Conservation (phyloP, 1,140 invertebrate species). For the Zaprionus vittiger region DNA sequence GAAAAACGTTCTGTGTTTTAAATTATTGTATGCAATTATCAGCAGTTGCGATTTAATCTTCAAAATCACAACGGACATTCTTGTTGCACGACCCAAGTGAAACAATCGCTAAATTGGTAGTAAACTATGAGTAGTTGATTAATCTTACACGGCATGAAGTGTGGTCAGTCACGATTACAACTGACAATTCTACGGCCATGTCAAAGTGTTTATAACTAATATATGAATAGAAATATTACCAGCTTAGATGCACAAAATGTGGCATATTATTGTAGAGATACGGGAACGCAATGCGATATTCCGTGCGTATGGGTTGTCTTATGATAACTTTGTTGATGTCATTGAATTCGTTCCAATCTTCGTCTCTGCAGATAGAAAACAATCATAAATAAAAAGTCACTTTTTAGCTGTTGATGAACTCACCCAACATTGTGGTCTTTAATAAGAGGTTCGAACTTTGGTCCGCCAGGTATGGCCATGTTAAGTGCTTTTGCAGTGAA, state of each 20-base stretch:
- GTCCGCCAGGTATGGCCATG: conserved; percentile 99
- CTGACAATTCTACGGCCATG: conserved; percentile 58
- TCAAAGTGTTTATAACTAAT: conserved; percentile 20
- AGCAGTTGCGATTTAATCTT: conserved; percentile 64
- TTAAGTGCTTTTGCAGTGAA: conserved; percentile 99
- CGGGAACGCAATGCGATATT: conserved; percentile 99
- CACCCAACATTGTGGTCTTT: conserved; percentile 98
- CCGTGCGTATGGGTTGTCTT: conserved; percentile 98
- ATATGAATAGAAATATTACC: conserved; percentile 87
- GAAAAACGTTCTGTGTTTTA: background rate
- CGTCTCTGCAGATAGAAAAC: conserved; percentile 89
- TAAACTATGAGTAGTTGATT: conserved; percentile 59
- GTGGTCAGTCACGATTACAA: conserved; percentile 22
- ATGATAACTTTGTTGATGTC: conserved; percentile 99
- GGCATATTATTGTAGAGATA: conserved; percentile 99
- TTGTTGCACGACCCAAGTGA: conserved; percentile 61
- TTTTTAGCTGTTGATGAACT: conserved; percentile 54
- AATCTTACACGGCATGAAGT: conserved; percentile 64
- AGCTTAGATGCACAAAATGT: conserved; percentile 96
- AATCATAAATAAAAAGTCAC: background rate
- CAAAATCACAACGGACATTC: conserved; percentile 66
- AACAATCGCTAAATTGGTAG: conserved; percentile 74
- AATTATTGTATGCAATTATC: conserved; percentile 74
- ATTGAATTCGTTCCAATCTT: conserved; percentile 99
- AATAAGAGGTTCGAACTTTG: conserved; percentile 99